These are phyloP conservation scores for Phortica magna DNA, from an alignment of 2,888 invertebrate genomes.

Conservation along the genomic window DNA sequence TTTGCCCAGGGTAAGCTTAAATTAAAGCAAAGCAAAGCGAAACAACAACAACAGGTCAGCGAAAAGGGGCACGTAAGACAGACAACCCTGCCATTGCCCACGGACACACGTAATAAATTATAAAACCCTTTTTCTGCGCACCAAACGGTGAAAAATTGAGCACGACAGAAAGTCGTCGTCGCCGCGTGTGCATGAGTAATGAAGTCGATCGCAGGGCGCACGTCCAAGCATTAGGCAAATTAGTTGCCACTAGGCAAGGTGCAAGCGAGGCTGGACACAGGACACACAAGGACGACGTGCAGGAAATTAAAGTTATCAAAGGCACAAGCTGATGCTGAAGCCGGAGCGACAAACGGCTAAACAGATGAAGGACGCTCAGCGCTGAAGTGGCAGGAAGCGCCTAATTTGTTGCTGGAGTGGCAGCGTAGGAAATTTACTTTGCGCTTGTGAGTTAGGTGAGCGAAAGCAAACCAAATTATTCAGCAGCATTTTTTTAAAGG, in stretches of 20 bases:
- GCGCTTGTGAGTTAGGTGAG: neutral
- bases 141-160: neutral
- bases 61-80: neutral
- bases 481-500: too few relatives aligned
- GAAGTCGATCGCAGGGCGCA: neutral
- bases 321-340: slow-evolving; percentile 20
- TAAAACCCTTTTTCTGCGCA: neutral
- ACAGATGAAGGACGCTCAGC: neutral
- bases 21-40: neutral
- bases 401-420: slow-evolving; percentile 56
- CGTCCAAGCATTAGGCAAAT: slow-evolving; percentile 25
- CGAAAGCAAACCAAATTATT: neutral
- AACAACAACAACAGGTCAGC: neutral
- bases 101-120: neutral
- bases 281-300: slow-evolving; percentile 53
- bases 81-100: neutral
- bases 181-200: slow-evolving; percentile 5
- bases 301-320: slow-evolving; percentile 69
- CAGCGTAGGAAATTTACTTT: neutral
- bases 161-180: neutral
- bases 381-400: slow-evolving; percentile 53
- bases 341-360: neutral
- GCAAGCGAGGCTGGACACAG: slow-evolving; percentile 2
- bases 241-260: slow-evolving; percentile 51
- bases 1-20: too few relatives aligned